Percentiles rank a stretch among this genome's conserved stretches.
phyloP scores from a whole-genome alignment of 2,113 vertebrate genomes.

The Spheniscus mendiculus region DNA sequence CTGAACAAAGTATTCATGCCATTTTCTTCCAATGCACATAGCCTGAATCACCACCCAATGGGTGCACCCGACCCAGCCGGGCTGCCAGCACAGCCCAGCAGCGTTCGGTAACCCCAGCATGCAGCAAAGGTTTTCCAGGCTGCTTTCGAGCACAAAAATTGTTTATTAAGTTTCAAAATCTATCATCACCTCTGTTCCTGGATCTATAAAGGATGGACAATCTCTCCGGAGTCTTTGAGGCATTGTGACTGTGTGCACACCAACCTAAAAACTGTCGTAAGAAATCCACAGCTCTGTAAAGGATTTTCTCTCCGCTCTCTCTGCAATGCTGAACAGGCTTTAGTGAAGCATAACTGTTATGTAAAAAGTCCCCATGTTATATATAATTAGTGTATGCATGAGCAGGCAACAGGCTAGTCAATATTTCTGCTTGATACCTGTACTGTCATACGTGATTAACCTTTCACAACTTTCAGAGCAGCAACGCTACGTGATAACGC shows the following conservation, averaged over 20 bases:
- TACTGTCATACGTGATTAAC: not conserved
- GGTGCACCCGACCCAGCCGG: accelerated
- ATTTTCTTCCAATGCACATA: not conserved
- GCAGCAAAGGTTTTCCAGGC: not conserved
- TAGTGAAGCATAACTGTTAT: not conserved
- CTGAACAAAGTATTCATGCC: not conserved
- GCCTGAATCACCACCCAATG: not conserved
- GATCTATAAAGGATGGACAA: not conserved
- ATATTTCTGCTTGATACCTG: not conserved
- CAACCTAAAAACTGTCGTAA: not conserved
- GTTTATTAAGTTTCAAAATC: not conserved
- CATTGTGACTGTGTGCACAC: accelerated
- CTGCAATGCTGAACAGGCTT: not conserved
- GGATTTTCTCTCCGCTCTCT: not conserved
- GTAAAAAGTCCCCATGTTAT: not conserved
- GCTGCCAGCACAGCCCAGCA: not conserved
- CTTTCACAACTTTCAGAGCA: not conserved
- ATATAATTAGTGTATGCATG: not conserved
- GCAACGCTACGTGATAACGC: not conserved
- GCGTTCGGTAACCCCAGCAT: accelerated
- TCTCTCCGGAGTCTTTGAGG: not conserved
- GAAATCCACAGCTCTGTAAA: not conserved
- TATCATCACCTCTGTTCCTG: not conserved
- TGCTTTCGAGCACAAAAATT: not conserved
- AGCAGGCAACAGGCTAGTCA: not conserved